Base-by-base conservation (phyloP, 1,140 invertebrate genomes). In the Leucophenga varia region DNA sequence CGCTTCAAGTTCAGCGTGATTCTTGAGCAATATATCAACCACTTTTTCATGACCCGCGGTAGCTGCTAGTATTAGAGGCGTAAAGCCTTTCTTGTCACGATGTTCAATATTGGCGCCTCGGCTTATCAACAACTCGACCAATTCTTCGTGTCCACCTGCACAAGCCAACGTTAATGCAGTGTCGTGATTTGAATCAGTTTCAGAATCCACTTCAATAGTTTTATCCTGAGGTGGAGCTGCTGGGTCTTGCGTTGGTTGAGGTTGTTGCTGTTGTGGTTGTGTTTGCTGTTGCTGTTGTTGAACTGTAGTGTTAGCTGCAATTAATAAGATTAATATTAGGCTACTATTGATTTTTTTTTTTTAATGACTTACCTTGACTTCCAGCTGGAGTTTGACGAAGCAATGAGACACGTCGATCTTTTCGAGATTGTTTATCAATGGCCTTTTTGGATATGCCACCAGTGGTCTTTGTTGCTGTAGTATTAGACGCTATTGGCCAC, bases 21-120 rank as follows among this genome's bases (percentile, higher is more conserved):
- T 84, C 74, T 94, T 94, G 22, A 99, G 77, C 7, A 99, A 79
- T 52, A 95, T 89, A 61, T 98, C 94, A 0, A 98, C 95, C 5
- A 89, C 87, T 78, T 95, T 95, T 49, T 95, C 89, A 79, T 98
- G 95, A 9, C 97, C 96, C 22, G 93, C 95, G 9, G 95, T 98
- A 9, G 96, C 95, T 21, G 96, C 95, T 51, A 99, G 79, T 58
- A 98, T 98, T 3, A 99, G 78, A 3, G 97, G 96, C 0, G 97
- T 98, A 73, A 98, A 98, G 21, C 96, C 96, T 79, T 99, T 99
- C 76, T 99, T 99, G 73, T 99, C 97, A 4, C 95, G 82, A 78
- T 99, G 97, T 78, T 99, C 91, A 72, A 98, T 97, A 76, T 97
- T 88, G 1, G 95, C 93, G 35, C 91, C 91, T 51, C 94, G 84